Evolutionary conservation across 2,113 vertebrate genomes (phyloP), one percentile per base, ranked within the genome.

Genomic region (Lipophrys pholis): DNA sequence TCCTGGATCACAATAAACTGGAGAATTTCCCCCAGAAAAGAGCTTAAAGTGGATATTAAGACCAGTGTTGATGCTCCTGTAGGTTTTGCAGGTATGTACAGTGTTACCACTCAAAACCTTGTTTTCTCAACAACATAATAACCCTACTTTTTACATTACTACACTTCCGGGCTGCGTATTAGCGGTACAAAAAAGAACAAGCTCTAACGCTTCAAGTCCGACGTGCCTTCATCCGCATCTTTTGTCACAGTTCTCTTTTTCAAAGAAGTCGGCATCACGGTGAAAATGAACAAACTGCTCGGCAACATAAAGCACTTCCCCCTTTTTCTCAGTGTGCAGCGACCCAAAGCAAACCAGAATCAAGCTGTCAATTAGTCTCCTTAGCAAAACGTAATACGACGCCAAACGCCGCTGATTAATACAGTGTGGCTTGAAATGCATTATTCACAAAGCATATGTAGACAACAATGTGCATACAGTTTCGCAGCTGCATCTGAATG

Each of bases 361-460:
- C 11, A 54, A 56, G 68, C 62, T 69, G 69, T 40, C 58, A 62
- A 46, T 73, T 54, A 50, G 55, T 53, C 59, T 61, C 55, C 46
- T 79, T 83, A 61, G 61, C 59, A 62, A 65, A 35, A 50, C 0
- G 73, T 65, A 80, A 88, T 6, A 15, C 4, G 21, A 30, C 21
- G 4, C 9, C 50, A 86, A 42, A 83, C 76, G 39, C 45, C 11
- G 51, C 21, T 30, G 21, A 30, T 30, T 30, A 30, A 30, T 41
- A 45, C 66, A 45, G 40, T 12, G 14, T 39, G 58, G 52, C 14
- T 46, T 48, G 1, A 63, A 50, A 83, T 83, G 45, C 59, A 89
- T 86, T 82, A 90, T 85, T 89, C 45, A 86, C 64, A 36, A 15
- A 41, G 42, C 36, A 40, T 46, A 59, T 57, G 46, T 30, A 69